A percentile compares a stretch with the other conserved stretches of the same genome.
Evolutionary conservation across 2,888 invertebrate genomes (phyloP).

Genomic region (Hyalella azteca): DNA sequence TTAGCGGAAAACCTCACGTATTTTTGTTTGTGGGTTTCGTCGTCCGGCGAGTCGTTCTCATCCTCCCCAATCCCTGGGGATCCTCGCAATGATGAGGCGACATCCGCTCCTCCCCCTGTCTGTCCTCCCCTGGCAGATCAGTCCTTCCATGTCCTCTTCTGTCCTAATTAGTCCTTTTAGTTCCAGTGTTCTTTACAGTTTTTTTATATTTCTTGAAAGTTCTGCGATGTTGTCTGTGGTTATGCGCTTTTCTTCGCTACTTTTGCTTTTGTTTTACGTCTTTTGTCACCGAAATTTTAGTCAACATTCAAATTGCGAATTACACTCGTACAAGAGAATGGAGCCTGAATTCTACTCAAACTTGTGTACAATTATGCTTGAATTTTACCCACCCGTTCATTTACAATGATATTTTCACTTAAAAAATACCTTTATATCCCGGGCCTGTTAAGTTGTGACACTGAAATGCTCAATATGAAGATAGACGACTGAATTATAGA

Average conservation of each 20-base stretch:
- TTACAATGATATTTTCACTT: too few relatives aligned
- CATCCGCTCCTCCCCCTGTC: not conserved
- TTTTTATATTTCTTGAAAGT: not conserved
- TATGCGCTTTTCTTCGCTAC: not conserved
- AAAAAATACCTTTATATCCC: too few relatives aligned
- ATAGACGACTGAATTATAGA: too few relatives aligned
- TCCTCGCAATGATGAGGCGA: conserved; percentile 4
- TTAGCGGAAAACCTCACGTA: not conserved
- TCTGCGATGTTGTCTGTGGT: not conserved
- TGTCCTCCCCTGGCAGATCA: not conserved
- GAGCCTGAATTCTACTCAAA: too few relatives aligned
- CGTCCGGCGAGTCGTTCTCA: not conserved
- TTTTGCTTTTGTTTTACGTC: not conserved
- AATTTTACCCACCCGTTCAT: too few relatives aligned
- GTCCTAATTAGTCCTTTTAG: not conserved
- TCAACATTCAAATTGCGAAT: too few relatives aligned
- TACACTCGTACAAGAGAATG: too few relatives aligned
- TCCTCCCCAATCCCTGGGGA: conserved; percentile 22
- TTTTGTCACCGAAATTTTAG: too few relatives aligned
- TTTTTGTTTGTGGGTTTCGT: not conserved
- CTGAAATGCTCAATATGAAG: too few relatives aligned
- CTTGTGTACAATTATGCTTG: too few relatives aligned
- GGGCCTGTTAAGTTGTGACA: too few relatives aligned
- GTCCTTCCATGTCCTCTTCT: not conserved
- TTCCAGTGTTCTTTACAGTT: not conserved